Evolutionary conservation across 2,797 vertebrate genomes (phyloP).

Genomic region (Erpetoichthys calabaricus): DNA sequence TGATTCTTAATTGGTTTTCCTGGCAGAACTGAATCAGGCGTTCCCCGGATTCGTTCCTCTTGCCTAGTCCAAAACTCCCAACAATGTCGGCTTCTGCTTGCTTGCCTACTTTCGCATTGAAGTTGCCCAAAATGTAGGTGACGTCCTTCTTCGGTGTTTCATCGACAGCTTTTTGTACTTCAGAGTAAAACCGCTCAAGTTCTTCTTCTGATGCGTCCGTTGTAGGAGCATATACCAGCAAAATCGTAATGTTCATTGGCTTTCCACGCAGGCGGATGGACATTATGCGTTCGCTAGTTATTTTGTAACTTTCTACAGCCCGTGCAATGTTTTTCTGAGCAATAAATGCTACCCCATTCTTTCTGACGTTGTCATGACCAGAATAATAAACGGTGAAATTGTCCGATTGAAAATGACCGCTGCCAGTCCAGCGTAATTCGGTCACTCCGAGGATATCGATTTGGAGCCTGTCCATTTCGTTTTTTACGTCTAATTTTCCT

Average conservation of each 20-base stretch:
- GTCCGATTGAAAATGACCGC: conserved; percentile 1
- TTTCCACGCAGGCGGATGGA: background rate
- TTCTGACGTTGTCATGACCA: background rate
- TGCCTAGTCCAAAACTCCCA: background rate
- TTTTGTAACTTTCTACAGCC: background rate
- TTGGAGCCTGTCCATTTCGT: background rate
- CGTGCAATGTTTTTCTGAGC: background rate
- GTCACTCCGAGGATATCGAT: background rate
- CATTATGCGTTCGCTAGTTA: background rate
- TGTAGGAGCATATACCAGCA: background rate
- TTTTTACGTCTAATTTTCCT: conserved; percentile 1
- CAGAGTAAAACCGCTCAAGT: background rate
- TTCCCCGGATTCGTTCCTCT: background rate
- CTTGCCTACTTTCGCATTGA: background rate
- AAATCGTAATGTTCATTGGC: background rate
- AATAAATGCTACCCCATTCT: background rate
- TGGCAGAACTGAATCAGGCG: background rate
- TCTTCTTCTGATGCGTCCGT: background rate
- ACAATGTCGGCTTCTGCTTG: background rate
- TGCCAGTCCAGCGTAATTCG: background rate
- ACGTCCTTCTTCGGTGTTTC: background rate
- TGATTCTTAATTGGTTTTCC: background rate
- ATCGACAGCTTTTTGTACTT: background rate
- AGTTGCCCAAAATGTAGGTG: background rate
- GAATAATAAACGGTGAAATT: background rate